Percentiles rank a stretch among this genome's conserved stretches.
These are phyloP conservation scores for Parnassius apollo DNA, from an alignment of 2,888 invertebrate species.

Conservation along the genomic window DNA sequence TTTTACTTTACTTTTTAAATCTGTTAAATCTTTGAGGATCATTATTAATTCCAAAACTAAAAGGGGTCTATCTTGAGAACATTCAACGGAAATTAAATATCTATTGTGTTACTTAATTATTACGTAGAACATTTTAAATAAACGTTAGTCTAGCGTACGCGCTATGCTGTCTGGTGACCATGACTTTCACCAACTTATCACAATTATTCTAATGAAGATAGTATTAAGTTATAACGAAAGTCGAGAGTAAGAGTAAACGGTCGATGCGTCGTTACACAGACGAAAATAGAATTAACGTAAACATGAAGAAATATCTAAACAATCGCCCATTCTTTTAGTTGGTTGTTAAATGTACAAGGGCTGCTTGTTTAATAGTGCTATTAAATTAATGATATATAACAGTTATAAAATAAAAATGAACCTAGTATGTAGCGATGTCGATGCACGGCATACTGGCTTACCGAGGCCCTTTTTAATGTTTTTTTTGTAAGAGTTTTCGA, in stretches of 20 bases:
- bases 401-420: conserved; percentile 56
- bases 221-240: conserved; percentile 22
- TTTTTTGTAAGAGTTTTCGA: conserved; percentile 62
- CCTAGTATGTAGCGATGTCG: conserved; percentile 38
- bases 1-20: too few relatives aligned
- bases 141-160: conserved; percentile 40
- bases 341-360: conserved; percentile 43
- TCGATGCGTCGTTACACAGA: conserved; percentile 28
- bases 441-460: conserved; percentile 34
- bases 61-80: conserved; percentile 36
- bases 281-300: conserved; percentile 38
- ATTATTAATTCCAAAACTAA: too few relatives aligned
- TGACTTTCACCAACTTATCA: conserved; percentile 24
- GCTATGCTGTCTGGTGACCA: conserved; percentile 34
- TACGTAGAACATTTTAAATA: conserved; percentile 40
- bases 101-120: conserved; percentile 45
- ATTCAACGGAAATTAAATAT: conserved; percentile 65
- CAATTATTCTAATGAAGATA: background rate
- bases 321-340: conserved; percentile 36
- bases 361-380: conserved; percentile 51
- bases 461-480: conserved; percentile 48
- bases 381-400: conserved; percentile 65
- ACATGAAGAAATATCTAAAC: conserved; percentile 38
- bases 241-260: conserved; percentile 16
- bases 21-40: too few relatives aligned